Evolutionary conservation across 1,140 invertebrate species (phyloP).

Genomic region (Heliconius congener): DNA sequence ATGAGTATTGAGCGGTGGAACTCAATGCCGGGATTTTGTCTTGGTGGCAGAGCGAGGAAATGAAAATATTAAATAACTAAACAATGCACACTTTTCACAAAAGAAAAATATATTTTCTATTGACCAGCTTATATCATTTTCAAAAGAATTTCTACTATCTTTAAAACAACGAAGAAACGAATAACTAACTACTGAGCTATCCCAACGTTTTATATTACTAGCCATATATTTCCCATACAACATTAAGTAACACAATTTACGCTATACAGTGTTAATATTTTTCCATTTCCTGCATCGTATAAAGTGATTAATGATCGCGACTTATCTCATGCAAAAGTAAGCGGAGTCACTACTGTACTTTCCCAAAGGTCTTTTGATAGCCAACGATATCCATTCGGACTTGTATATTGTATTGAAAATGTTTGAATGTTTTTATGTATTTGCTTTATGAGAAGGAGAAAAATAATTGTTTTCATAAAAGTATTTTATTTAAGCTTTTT

Average conservation of each 20-base stretch:
- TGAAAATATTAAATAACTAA: not conserved
- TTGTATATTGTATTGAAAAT: not conserved
- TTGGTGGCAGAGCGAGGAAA: too few relatives aligned
- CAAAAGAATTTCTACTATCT: not conserved
- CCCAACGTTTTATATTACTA: not conserved
- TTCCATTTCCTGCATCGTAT: slow-evolving; percentile 20
- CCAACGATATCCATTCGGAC: slow-evolving; percentile 3
- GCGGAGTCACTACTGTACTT: not conserved
- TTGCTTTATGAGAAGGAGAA: not conserved
- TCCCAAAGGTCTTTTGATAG: slow-evolving; percentile 18
- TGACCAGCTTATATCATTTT: too few relatives aligned
- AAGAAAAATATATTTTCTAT: too few relatives aligned
- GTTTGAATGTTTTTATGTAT: not conserved
- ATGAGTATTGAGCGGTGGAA: too few relatives aligned
- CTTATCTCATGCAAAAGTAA: slow-evolving; percentile 26
- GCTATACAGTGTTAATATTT: slow-evolving; percentile 3
- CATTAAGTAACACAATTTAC: slow-evolving; percentile 9
- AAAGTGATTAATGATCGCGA: slow-evolving; percentile 24
- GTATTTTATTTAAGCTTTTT: not conserved
- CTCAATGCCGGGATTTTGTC: too few relatives aligned
- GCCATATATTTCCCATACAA: slow-evolving; percentile 1
- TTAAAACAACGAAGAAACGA: not conserved
- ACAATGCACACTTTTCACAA: too few relatives aligned
- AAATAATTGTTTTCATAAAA: too few relatives aligned
- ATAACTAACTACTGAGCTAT: not conserved